Evolutionary conservation across 2,888 invertebrate species (phyloP).

Genomic region (Eupithecia insigniata): DNA sequence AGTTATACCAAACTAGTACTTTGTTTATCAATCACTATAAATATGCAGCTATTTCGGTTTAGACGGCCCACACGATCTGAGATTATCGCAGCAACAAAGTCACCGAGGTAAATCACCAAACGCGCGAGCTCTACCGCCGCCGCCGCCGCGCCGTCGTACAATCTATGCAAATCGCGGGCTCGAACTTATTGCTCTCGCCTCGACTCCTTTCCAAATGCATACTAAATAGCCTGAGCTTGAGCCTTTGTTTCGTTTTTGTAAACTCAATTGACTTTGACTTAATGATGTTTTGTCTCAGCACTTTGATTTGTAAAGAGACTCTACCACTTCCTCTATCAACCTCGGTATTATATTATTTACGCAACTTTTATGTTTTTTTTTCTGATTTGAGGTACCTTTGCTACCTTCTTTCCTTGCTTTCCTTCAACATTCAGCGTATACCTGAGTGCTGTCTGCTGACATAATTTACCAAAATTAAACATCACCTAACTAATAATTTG

Average conservation of each 20-base stretch:
- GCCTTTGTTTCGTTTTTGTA: slow-evolving; percentile 76
- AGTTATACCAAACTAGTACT: too few relatives aligned
- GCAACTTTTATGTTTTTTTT: background rate
- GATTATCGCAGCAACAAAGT: slow-evolving; percentile 36
- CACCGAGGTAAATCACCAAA: slow-evolving; percentile 73
- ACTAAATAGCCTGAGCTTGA: slow-evolving; percentile 71
- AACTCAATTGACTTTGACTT: slow-evolving; percentile 51
- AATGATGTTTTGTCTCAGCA: slow-evolving; percentile 53
- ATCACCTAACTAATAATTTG: background rate
- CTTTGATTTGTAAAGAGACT: slow-evolving; percentile 19
- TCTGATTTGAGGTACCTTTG: background rate
- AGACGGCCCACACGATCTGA: slow-evolving; percentile 15
- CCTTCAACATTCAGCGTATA: too few relatives aligned
- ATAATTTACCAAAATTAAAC: background rate
- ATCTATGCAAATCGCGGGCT: slow-evolving; percentile 82
- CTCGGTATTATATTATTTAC: background rate
- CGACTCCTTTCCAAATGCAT: slow-evolving; percentile 83
- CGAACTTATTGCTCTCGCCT: slow-evolving; percentile 83
- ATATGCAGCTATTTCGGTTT: slow-evolving; percentile 19
- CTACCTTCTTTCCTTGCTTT: background rate
- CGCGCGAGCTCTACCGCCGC: slow-evolving; percentile 55
- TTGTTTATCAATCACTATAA: background rate
- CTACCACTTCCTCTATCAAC: background rate
- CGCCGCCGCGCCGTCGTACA: slow-evolving; percentile 57
- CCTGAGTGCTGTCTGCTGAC: background rate